Base-by-base conservation (phyloP, 2,888 invertebrate species). In the Scaeva pyrastri region DNA sequence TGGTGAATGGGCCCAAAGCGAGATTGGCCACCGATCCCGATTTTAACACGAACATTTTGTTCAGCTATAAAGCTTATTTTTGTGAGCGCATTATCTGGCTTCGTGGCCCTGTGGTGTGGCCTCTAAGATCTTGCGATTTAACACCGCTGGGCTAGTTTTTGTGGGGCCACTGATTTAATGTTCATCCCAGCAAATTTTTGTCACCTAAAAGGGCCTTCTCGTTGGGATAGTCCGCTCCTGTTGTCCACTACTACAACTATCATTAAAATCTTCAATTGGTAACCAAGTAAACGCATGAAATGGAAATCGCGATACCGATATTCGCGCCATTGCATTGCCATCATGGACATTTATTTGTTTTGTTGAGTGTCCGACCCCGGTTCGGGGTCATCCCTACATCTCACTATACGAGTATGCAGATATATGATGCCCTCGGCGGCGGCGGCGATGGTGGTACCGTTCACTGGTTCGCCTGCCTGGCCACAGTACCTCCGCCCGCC, bases 311-410 rank as follows among this genome's bases (percentile, higher is more conserved):
- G 52, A 66, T 66, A 41, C 16, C 62, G 66, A 66, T 60, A 68
- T 36, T 72, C 60, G 26, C 60, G 11, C 50, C 50, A 50, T 50
- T 21, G 11, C 50, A 50, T 50, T 21, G 11, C 62, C 60, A 60
- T 60, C 72, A 77, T 60, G 76, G 55, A 71, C 73, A 85, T 73
- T 85, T 76, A 80, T 85, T 64, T 64, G 50, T 80, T 66, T 72
- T 76, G 80, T 72, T 70, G 72, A 80, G 72, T 80, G 50, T 45
- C 45, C 31, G 45, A 11, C 31, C 21, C 43, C 50, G 5, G 56
- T 23, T 55, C 43, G 31, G 31, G 31, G 31, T 31, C 8, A 31
- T 31, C 31, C 31, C 8, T 31, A 31, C 31, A 5, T 31, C 5
- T 8, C 31, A 7, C 8, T 31, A 2, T 31, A 31, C 31, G 31